Conservation (phyloP, 2,113 vertebrate species). For the Cynocephalus volans region DNA sequence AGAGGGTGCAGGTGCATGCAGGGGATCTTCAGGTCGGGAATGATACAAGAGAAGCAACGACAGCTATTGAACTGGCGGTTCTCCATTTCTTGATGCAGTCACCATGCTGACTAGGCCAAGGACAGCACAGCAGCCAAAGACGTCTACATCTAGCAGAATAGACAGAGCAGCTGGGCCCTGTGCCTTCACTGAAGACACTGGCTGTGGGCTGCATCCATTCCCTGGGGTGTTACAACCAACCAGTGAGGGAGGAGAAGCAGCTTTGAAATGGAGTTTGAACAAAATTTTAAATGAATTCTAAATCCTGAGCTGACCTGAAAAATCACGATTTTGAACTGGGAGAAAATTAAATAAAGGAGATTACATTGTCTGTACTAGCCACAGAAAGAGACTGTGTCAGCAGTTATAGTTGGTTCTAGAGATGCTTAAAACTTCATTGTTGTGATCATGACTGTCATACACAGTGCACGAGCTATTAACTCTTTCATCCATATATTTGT, state of each 20-base stretch:
- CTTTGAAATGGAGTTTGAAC: neutral
- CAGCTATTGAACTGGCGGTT: neutral
- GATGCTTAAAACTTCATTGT: neutral
- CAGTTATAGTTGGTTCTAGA: neutral
- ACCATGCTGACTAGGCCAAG: neutral
- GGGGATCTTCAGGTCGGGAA: neutral
- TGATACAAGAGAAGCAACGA: neutral
- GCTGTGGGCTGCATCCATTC: neutral
- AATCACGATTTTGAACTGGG: neutral
- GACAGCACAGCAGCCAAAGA: neutral
- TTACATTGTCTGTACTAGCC: neutral
- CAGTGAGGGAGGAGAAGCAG: neutral
- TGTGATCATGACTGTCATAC: neutral
- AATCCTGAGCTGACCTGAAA: conserved; percentile 12
- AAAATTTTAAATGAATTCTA: conserved; percentile 14
- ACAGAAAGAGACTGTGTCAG: neutral
- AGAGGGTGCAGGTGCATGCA: neutral
- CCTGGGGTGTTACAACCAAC: neutral
- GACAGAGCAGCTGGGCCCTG: neutral
- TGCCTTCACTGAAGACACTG: neutral
- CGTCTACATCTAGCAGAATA: neutral
- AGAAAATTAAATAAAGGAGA: conserved; percentile 4
- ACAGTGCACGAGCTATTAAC: neutral
- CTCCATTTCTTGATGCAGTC: neutral
- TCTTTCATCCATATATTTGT: neutral